phyloP scores from a whole-genome alignment of 2,888 invertebrate species.

The Rhopalosiphum nymphaeae region DNA sequence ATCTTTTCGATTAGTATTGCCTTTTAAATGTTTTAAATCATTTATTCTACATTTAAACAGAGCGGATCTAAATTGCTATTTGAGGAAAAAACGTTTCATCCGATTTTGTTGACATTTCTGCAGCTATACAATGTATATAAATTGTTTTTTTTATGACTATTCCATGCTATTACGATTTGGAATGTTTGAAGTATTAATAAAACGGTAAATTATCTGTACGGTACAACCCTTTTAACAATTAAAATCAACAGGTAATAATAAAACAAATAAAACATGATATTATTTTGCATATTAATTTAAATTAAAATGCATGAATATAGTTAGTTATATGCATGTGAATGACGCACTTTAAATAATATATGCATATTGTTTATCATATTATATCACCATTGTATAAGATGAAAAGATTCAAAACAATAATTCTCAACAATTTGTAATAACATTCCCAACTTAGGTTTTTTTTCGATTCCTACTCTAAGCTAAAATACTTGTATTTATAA shows the following conservation, averaged over 20 bases:
- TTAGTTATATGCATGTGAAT: neutral
- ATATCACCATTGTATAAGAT: no score
- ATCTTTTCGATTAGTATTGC: neutral
- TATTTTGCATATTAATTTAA: neutral
- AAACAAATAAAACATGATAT: neutral
- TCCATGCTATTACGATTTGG: neutral
- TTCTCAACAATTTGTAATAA: no score
- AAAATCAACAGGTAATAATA: neutral
- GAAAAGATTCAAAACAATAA: no score
- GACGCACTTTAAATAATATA: neutral
- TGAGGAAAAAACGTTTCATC: neutral
- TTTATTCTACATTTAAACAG: neutral
- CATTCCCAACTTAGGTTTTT: no score
- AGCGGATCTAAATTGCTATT: neutral
- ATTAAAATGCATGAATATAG: neutral
- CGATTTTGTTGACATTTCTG: neutral
- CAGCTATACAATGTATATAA: neutral
- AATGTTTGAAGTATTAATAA: neutral
- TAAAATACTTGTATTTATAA: no score
- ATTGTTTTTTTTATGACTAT: neutral
- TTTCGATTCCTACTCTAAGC: no score
- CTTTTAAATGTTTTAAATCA: neutral
- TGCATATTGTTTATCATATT: neutral
- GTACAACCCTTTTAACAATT: neutral
- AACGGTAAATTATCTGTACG: neutral